Evolutionary conservation across 2,113 vertebrate genomes (phyloP).

Genomic region (Sialia sialis): DNA sequence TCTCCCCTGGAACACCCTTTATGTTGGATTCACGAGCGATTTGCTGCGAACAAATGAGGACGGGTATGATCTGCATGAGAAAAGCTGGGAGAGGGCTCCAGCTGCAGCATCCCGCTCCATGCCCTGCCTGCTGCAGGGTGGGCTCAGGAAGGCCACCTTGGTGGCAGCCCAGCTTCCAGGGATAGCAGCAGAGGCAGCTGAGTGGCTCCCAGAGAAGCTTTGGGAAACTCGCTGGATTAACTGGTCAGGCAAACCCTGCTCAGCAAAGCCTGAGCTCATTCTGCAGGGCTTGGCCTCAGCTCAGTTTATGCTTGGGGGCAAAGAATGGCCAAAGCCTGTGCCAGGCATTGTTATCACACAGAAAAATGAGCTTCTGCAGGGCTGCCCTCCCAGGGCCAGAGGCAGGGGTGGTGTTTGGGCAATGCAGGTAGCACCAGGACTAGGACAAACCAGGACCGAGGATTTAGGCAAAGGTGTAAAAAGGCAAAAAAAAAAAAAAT

Average conservation of each 20-base stretch:
- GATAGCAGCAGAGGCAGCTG: not conserved
- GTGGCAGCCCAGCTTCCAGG: not conserved
- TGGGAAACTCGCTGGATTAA: not conserved
- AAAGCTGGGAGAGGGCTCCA: not conserved
- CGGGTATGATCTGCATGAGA: not conserved
- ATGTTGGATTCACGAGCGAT: not conserved
- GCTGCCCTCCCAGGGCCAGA: not conserved
- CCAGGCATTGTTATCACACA: accelerated
- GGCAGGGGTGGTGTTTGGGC: not conserved
- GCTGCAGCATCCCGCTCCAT: not conserved
- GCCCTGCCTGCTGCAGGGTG: not conserved
- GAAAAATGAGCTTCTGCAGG: not conserved
- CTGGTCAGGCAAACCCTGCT: accelerated
- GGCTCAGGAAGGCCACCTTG: not conserved
- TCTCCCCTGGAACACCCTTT: not conserved
- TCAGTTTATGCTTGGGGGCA: not conserved
- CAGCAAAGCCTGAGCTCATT: not conserved
- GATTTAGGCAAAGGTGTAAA: not conserved
- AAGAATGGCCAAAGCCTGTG: not conserved
- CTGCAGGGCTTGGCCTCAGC: not conserved
- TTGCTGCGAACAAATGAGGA: not conserved
- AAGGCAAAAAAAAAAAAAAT: not conserved
- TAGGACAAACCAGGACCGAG: not conserved
- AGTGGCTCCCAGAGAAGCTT: not conserved
- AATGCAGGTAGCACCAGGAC: not conserved